Evolutionary conservation across 2,113 vertebrate genomes (phyloP).

Genomic region (Pycnonotus jocosus): DNA sequence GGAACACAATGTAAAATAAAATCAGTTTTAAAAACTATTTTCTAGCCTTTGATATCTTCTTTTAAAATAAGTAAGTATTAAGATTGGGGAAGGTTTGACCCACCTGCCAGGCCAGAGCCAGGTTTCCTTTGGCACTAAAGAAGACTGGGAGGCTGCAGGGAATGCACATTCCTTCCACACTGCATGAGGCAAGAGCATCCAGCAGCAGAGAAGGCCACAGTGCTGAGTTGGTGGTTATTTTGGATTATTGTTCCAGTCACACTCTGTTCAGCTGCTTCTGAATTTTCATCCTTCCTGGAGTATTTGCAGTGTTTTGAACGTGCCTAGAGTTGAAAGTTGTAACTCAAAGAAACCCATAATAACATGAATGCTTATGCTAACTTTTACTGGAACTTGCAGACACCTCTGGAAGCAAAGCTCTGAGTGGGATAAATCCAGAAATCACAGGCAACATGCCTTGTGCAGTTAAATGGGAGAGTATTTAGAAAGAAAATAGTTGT

Average conservation of each 20-base stretch:
- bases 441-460: neutral
- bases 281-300: neutral
- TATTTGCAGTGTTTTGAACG: neutral
- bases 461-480: neutral
- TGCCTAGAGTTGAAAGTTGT: neutral
- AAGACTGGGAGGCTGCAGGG: neutral
- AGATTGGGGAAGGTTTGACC: neutral
- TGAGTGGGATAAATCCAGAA: neutral
- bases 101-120: neutral
- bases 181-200: neutral
- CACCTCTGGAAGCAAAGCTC: neutral
- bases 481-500: neutral
- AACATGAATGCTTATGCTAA: neutral
- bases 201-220: neutral
- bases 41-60: neutral
- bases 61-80: neutral
- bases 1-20: neutral
- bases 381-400: neutral
- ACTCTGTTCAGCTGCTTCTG: neutral
- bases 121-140: neutral
- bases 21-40: neutral
- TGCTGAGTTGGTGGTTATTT: neutral
- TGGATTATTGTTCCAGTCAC: neutral
- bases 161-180: neutral
- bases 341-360: neutral